A percentile compares a stretch with the other conserved stretches of the same genome.
phyloP scores from a whole-genome alignment of 1,140 invertebrate genomes.

The Trichogramma pretiosum region DNA sequence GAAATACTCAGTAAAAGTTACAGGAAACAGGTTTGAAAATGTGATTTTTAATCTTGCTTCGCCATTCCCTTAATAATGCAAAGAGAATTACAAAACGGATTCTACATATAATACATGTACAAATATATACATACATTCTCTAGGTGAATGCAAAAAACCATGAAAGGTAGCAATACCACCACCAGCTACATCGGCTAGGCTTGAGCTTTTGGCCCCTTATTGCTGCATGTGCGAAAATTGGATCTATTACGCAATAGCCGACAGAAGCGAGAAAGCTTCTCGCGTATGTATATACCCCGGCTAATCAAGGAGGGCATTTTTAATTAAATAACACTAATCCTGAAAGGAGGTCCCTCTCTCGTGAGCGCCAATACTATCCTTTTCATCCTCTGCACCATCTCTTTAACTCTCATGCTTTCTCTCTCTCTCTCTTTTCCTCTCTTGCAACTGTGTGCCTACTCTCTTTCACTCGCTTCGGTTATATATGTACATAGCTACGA shows the following conservation, averaged over 20 bases:
- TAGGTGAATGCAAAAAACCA: too few species aligned
- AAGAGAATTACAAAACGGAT: too few species aligned
- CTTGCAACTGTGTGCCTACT: neutral
- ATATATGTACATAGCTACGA: constrained; percentile 24
- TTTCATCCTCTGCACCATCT: too few species aligned
- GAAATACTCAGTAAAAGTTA: too few species aligned
- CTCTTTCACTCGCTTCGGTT: constrained; percentile 6
- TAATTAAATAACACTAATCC: constrained; percentile 49
- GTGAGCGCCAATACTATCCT: constrained; percentile 21
- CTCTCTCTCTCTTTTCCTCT: constrained; percentile 16
- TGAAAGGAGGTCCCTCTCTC: constrained; percentile 30
- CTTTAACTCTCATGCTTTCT: constrained; percentile 18
- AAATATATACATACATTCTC: too few species aligned
- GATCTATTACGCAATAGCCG: constrained; percentile 13
- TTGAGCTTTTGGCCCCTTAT: neutral
- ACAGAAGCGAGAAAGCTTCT: constrained; percentile 5
- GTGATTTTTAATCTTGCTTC: too few species aligned
- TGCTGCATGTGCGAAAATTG: constrained; percentile 15
- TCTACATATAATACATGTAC: too few species aligned
- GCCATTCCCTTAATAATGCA: too few species aligned
- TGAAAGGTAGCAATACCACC: too few species aligned
- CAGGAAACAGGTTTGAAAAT: too few species aligned
- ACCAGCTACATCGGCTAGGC: too few species aligned
- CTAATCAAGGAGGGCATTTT: constrained; percentile 40
- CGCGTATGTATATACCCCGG: constrained; percentile 15